Evolutionary conservation across 2,113 vertebrate genomes (phyloP), one percentile per base, ranked within the genome.

Genomic region (Epinephelus fuscoguttatus): DNA sequence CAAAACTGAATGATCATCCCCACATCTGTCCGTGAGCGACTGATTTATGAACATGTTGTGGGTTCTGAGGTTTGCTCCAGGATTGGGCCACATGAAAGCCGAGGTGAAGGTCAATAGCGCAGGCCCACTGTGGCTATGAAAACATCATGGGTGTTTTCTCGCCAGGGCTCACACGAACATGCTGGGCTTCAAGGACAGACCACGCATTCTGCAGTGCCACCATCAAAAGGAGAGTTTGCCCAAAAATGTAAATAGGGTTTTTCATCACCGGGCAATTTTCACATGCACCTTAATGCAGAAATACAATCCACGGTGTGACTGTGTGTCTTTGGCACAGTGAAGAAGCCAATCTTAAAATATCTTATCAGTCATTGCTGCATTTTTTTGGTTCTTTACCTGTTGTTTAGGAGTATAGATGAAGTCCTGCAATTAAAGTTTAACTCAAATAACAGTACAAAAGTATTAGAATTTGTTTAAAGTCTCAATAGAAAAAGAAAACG

Each of bases 21-120:
- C 74, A 62, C 64, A 18, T 91, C 75, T 75, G 70, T 84, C 73
- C 66, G 2, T 23, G 59, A 74, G 74, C 55, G 3, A 59, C 89
- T 90, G 90, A 92, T 92, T 91, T 93, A 87, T 73, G 84, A 87
- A 69, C 88, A 69, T 92, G 93, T 90, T 91, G 93, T 55, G 92
- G 93, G 74, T 78, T 88, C 80, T 21, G 87, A 82, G 90, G 88
- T 91, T 82, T 68, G 75, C 75, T 84, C 88, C 80, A 59, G 69
- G 59, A 81, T 72, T 45, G 60, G 72, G 67, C 93, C 91, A 90
- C 93, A 92, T 91, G 81, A 94, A 92, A 93, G 85, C 55, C 6
- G 66, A 74, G 76, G 86, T 87, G 81, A 84, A 79, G 88, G 90
- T 93, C 91, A 89, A 82, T 74, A 77, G 81, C 84, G 30, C 56